Evolutionary conservation across 2,888 invertebrate species (phyloP), one percentile per base, ranked within the genome.

Genomic region (Callosobruchus maculatus): DNA sequence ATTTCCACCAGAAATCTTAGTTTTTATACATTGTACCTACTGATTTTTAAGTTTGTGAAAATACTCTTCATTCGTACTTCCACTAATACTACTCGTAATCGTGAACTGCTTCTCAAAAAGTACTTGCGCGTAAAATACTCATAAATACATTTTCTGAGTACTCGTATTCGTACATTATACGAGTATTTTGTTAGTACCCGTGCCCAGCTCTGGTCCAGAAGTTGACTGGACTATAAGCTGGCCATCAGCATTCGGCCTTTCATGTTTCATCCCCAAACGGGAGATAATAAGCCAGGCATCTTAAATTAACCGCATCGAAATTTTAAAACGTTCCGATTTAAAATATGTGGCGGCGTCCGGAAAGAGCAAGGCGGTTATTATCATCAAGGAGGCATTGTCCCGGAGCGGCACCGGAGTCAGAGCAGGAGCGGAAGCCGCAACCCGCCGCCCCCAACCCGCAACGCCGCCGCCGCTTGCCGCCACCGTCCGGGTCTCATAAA

Each of bases 401-500:
- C 77, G 76, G 74, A 77, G 78, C 78, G 75, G 76, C 74, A 78
- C 83, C 80, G 80, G 71, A 78, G 74, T 80, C 81, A 83, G 80
- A 82, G 83, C 83, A 85, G 83, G 84, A 84, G 84, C 83, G 84
- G 85, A 86, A 86, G 85, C 86, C 85, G 83, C 85, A 86, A 86
- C 85, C 85, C 49, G 49, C 1, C 7, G 49, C 49, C 49, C 7
- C 1, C 49, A 49, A 49, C 5, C 49, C 7, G 49, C 13, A 49
- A 49, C 49, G 30, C 30, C 9, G 9, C 30, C 30, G 30, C 30
- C 84, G 84, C 83, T 86, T 83, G 85, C 49, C 49, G 49, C 49
- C 4, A 86, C 86, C 85, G 84, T 84, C 83, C 86, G 83, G 85
- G 85, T 85, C 86, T 86, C 84, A 86, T 84, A 86, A 87, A 86